These are phyloP conservation scores for Ceratosolen fusciceps DNA, from an alignment of 1,140 invertebrate species.

Conservation along the genomic window DNA sequence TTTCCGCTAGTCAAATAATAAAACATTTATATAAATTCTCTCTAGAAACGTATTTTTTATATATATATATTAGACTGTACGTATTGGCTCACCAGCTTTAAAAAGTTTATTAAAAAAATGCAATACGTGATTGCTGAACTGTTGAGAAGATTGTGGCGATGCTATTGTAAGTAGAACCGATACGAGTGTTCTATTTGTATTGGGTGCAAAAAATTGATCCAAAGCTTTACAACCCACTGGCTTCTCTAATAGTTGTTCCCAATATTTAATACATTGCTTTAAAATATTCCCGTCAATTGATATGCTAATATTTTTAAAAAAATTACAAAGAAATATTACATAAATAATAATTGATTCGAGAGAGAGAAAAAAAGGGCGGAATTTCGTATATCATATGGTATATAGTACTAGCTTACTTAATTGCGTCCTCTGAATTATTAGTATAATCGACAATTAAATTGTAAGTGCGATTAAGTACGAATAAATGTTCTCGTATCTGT, in stretches of 20 bases:
- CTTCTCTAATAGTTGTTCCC: conserved; percentile 88
- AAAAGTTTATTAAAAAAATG: conserved; percentile 87
- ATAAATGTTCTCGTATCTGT: conserved; percentile 76
- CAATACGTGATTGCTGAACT: conserved; percentile 83
- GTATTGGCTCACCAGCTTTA: conserved; percentile 74
- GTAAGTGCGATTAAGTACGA: conserved; percentile 80
- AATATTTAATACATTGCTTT: conserved; percentile 82
- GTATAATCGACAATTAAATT: conserved; percentile 77
- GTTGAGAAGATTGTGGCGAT: conserved; percentile 76
- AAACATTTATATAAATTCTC: background rate
- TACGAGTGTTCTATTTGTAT: conserved; percentile 75
- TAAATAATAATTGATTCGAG: background rate
- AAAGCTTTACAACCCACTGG: conserved; percentile 84
- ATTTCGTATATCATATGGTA: too few relatives aligned
- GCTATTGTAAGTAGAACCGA: conserved; percentile 84
- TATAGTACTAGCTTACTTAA: conserved; percentile 48
- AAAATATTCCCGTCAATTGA: conserved; percentile 79
- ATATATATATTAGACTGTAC: conserved; percentile 22
- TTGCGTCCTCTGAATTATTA: conserved; percentile 59
- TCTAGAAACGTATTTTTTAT: background rate
- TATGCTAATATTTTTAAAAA: conserved; percentile 62
- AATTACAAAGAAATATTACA: conserved; percentile 5
- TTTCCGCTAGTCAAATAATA: conserved; percentile 66
- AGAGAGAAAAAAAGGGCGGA: background rate
- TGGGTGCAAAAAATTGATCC: conserved; percentile 82